A percentile compares a stretch with the other conserved stretches of the same genome.
Evolutionary conservation across 2,797 vertebrate species (phyloP).

Genomic region (Hypotaenidia okinawae): DNA sequence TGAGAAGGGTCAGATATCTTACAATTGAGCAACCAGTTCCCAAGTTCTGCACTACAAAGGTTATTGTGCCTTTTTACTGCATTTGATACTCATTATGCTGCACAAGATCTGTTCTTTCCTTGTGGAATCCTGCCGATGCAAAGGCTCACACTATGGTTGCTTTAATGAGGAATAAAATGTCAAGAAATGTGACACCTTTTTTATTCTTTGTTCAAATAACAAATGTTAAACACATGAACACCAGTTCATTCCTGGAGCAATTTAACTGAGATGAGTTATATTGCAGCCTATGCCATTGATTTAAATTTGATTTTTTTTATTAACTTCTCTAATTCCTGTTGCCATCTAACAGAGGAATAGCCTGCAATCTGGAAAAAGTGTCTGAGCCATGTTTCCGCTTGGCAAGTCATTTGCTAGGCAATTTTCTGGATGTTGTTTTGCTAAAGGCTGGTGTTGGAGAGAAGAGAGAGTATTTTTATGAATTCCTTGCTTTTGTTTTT

Average conservation of each 20-base stretch:
- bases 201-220: slow-evolving; percentile 61
- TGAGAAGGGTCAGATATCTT: background rate
- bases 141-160: slow-evolving; percentile 44
- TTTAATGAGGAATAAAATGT: slow-evolving; percentile 70
- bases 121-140: slow-evolving; percentile 60
- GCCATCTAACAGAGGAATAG: background rate
- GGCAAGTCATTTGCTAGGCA: fast-evolving
- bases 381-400: background rate
- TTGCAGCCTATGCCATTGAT: background rate
- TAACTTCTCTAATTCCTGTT: background rate
- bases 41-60: slow-evolving; percentile 30
- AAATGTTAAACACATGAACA: slow-evolving; percentile 40
- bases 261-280: background rate
- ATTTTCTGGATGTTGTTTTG: background rate
- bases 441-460: background rate
- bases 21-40: slow-evolving; percentile 23
- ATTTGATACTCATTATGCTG: slow-evolving; percentile 48
- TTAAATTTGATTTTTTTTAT: background rate
- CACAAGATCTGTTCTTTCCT: slow-evolving; percentile 49
- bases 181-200: slow-evolving; percentile 59
- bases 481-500: background rate
- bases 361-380: background rate
- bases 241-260: background rate
- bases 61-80: slow-evolving; percentile 23
- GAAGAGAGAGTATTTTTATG: background rate